These are phyloP conservation scores for Linnaemya tessellans DNA, from an alignment of 2,888 invertebrate genomes.

Conservation along the genomic window DNA sequence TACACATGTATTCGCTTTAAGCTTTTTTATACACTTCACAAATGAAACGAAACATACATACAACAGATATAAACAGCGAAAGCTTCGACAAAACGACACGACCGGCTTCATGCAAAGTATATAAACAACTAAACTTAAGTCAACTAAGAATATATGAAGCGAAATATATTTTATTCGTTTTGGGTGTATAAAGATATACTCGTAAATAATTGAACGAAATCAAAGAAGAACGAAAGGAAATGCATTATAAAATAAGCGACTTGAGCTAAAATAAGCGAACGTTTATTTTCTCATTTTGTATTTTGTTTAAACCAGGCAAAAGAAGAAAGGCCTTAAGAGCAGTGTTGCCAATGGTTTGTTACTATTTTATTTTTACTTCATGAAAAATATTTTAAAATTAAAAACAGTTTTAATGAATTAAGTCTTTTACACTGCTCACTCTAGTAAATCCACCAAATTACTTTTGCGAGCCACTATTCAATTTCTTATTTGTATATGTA, in stretches of 20 bases:
- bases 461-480: too few relatives aligned
- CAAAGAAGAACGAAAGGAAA: conserved; percentile 47
- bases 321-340: conserved; percentile 15
- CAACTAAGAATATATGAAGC: conserved; percentile 11
- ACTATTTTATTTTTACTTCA: too few relatives aligned
- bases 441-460: too few relatives aligned
- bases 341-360: too few relatives aligned
- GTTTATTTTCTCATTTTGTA: conserved; percentile 26
- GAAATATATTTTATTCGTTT: background rate
- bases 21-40: conserved; percentile 19
- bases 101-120: conserved; percentile 67
- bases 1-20: conserved; percentile 9
- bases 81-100: conserved; percentile 30
- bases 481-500: too few relatives aligned
- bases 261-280: conserved; percentile 30
- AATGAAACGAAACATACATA: background rate
- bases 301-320: conserved; percentile 36
- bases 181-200: conserved; percentile 40
- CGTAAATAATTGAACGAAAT: conserved; percentile 36
- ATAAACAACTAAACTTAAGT: conserved; percentile 61
- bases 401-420: too few relatives aligned
- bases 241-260: conserved; percentile 49
- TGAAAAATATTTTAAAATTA: too few relatives aligned
- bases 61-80: background rate
- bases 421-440: too few relatives aligned